Percentiles rank a stretch among this genome's conserved stretches.
Evolutionary conservation across 1,140 invertebrate species (phyloP).

Genomic region (Microplitis mediator): DNA sequence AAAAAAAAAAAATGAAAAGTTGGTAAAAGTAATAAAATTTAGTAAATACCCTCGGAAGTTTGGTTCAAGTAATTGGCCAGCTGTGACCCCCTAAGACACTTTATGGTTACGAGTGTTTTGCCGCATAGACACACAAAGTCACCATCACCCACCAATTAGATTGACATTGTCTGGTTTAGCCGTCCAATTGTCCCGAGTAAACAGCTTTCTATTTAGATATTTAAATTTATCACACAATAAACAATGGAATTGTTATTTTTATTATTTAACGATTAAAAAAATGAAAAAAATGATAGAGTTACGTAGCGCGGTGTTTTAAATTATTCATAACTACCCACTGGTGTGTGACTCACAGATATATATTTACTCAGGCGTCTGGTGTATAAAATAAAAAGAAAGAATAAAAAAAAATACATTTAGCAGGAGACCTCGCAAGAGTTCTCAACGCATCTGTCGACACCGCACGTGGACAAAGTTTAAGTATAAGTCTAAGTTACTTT

Average conservation of each 20-base stretch:
- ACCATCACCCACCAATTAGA: not conserved
- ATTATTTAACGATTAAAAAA: not conserved
- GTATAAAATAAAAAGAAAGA: not conserved
- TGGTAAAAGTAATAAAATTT: not conserved
- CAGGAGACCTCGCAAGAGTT: not conserved
- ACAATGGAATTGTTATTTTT: no score
- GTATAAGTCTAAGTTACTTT: not conserved
- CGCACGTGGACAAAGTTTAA: conserved; percentile 2
- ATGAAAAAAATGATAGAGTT: no score
- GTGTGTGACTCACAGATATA: conserved; percentile 16
- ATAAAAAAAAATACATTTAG: not conserved
- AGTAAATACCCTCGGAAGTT: conserved; percentile 3
- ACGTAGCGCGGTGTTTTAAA: not conserved
- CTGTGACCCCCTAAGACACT: conserved; percentile 2
- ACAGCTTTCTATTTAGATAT: not conserved
- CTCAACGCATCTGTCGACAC: conserved; percentile 13
- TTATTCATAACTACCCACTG: not conserved
- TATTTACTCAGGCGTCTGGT: conserved; percentile 21
- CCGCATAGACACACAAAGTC: not conserved
- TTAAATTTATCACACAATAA: no score
- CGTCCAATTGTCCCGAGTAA: not conserved
- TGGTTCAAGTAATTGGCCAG: conserved; percentile 16
- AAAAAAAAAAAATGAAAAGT: not conserved
- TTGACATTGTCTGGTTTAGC: no score
- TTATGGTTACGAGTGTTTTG: not conserved